Evolutionary conservation across 2,113 vertebrate species (phyloP).

Genomic region (Gymnorhina tibicen): DNA sequence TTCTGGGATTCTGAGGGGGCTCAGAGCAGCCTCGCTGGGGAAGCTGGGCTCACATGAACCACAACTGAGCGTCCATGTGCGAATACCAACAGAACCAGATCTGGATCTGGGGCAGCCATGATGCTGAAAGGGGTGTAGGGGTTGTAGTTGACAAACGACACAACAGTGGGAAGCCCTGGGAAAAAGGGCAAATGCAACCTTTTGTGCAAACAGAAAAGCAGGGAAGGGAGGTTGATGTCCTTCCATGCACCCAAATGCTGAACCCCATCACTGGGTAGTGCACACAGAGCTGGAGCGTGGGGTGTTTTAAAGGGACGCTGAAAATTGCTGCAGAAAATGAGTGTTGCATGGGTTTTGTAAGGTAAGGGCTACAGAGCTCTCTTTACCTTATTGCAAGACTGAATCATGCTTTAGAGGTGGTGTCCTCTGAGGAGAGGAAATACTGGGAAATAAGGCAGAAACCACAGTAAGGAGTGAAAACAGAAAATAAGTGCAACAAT

Average conservation of each 20-base stretch:
- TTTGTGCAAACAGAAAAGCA: neutral
- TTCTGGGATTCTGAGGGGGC: neutral
- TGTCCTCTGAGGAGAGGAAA: neutral
- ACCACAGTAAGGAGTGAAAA: neutral
- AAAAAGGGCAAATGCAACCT: neutral
- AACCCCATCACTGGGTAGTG: neutral
- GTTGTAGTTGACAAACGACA: neutral
- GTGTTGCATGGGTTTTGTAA: rapidly evolving
- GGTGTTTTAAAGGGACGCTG: neutral
- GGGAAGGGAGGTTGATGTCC: neutral
- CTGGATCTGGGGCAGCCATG: rapidly evolving
- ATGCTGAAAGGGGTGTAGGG: neutral
- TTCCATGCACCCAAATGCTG: neutral
- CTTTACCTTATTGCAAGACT: neutral
- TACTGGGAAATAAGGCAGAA: neutral
- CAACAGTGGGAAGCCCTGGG: neutral
- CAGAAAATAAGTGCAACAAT: neutral
- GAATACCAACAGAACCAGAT: neutral
- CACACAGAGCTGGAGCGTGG: rapidly evolving
- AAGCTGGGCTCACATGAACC: neutral
- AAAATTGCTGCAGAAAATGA: neutral
- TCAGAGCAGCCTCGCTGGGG: neutral
- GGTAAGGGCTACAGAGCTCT: neutral
- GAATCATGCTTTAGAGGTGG: neutral
- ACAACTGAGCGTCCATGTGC: rapidly evolving